Evolutionary conservation across 2,113 vertebrate genomes (phyloP).

Genomic region (Rhegmatorhina hoffmannsi): DNA sequence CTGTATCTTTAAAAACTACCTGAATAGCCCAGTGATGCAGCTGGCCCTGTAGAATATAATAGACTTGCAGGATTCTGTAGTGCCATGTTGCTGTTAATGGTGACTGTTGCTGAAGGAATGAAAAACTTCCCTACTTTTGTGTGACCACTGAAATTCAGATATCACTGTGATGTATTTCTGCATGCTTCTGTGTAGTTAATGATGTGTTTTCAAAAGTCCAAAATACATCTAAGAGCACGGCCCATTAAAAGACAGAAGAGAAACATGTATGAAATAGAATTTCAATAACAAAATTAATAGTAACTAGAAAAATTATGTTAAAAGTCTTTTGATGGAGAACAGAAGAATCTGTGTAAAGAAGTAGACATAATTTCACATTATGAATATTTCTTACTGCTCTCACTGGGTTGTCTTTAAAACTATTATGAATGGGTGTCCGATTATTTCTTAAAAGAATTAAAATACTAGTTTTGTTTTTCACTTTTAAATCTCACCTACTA

Average conservation of each 20-base stretch:
- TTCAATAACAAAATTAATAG: neutral
- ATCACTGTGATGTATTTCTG: neutral
- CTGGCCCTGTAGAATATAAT: neutral
- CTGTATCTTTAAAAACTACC: neutral
- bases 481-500: neutral
- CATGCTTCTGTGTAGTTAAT: neutral
- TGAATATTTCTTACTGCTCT: neutral
- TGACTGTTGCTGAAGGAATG: neutral
- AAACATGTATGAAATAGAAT: neutral
- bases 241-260: neutral
- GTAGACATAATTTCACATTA: neutral
- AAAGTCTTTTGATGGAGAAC: neutral
- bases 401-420: neutral
- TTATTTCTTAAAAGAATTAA: constrained; percentile 6
- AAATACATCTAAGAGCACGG: neutral
- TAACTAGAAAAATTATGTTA: constrained; percentile 16
- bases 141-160: neutral
- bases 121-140: neutral
- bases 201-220: neutral
- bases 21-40: neutral
- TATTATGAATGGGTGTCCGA: neutral
- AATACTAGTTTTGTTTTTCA: neutral
- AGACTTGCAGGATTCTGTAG: neutral
- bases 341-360: neutral
- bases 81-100: neutral